Conservation (phyloP, 1,140 invertebrate genomes). For the Leptinotarsa texana region DNA sequence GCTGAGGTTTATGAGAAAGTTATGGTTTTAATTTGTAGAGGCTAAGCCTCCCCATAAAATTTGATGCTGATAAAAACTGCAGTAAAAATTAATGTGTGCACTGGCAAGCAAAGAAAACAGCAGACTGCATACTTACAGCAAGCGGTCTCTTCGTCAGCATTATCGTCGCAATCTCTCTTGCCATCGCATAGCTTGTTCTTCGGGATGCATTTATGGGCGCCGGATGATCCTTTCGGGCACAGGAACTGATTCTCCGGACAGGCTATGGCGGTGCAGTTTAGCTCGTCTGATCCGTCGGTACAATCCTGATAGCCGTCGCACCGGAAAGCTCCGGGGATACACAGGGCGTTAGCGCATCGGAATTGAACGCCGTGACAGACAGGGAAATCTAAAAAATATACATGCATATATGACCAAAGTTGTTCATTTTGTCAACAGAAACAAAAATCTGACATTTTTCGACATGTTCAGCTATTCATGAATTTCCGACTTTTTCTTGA, state of each 20-base stretch:
- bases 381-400: slow-evolving; percentile 70
- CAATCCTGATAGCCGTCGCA: slow-evolving; percentile 86
- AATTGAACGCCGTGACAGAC: slow-evolving; percentile 90
- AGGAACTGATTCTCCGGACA: slow-evolving; percentile 92
- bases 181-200: slow-evolving; percentile 87
- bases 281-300: slow-evolving; percentile 85
- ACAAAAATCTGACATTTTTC: too few relatives aligned
- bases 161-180: slow-evolving; percentile 85
- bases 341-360: slow-evolving; percentile 89
- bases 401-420: background rate
- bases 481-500: too few relatives aligned
- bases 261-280: slow-evolving; percentile 83
- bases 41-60: too few relatives aligned
- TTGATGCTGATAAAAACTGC: too few relatives aligned
- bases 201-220: slow-evolving; percentile 83
- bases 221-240: slow-evolving; percentile 76
- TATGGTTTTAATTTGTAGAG: too few relatives aligned
- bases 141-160: slow-evolving; percentile 83
- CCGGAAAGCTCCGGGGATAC: slow-evolving; percentile 83
- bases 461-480: too few relatives aligned
- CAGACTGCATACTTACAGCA: slow-evolving; percentile 74
- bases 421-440: too few relatives aligned
- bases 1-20: too few relatives aligned
- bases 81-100: too few relatives aligned
- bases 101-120: too few relatives aligned